Evolutionary conservation across 2,113 vertebrate species (phyloP).

Genomic region (Phyllopteryx taeniolatus): DNA sequence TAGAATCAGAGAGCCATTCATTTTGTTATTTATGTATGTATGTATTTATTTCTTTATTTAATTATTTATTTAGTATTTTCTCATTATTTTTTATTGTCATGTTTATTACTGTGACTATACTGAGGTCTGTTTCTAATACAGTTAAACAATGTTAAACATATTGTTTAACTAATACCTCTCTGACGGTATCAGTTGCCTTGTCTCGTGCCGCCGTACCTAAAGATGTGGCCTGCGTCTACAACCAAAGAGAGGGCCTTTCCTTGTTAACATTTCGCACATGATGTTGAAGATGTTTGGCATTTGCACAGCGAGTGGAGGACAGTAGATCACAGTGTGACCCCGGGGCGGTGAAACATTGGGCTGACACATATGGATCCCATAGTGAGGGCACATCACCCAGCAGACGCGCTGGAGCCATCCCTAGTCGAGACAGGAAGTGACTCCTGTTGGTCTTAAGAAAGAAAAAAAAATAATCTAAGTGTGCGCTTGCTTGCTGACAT

Average conservation of each 20-base stretch:
- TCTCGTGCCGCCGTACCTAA: background rate
- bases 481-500: conserved; percentile 15
- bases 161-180: background rate
- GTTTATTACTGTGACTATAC: too few species aligned
- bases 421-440: conserved; percentile 66
- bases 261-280: conserved; percentile 11
- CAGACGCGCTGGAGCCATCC: conserved; percentile 73
- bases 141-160: background rate
- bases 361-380: conserved; percentile 66
- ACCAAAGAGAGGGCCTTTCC: background rate
- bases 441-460: conserved; percentile 55
- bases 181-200: background rate
- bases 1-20: background rate
- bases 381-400: conserved; percentile 55
- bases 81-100: background rate
- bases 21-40: background rate
- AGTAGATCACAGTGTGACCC: conserved; percentile 27
- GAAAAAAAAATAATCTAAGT: conserved; percentile 16
- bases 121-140: too few species aligned
- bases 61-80: too few species aligned
- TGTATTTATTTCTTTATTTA: too few species aligned
- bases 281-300: conserved; percentile 14
- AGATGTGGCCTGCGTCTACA: background rate
- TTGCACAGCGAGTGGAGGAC: conserved; percentile 7
- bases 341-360: conserved; percentile 22